phyloP scores from a whole-genome alignment of 2,888 invertebrate species.

The Athalia rosae region DNA sequence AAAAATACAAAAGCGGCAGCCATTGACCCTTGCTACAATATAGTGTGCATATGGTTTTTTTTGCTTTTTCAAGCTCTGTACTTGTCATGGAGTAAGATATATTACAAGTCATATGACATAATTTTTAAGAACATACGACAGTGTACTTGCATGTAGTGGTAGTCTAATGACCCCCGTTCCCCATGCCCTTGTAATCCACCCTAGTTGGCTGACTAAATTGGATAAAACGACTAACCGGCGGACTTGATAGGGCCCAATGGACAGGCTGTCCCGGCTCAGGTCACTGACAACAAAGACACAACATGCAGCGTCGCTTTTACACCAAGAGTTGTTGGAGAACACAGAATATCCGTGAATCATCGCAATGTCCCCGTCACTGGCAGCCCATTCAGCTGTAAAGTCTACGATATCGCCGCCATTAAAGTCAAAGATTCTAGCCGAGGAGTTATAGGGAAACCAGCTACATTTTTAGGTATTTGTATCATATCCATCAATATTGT shows the following conservation, averaged over 20 bases:
- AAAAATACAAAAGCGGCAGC: slow-evolving; percentile 15
- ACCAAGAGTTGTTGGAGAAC: slow-evolving; percentile 93
- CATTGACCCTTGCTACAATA: not conserved
- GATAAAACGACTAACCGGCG: slow-evolving; percentile 71
- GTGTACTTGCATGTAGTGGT: slow-evolving; percentile 38
- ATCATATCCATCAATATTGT: not conserved
- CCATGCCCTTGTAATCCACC: slow-evolving; percentile 53
- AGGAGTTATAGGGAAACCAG: slow-evolving; percentile 92
- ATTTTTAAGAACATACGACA: slow-evolving; percentile 26
- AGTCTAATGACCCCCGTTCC: slow-evolving; percentile 39
- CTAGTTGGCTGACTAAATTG: slow-evolving; percentile 63
- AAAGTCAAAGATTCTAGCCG: slow-evolving; percentile 93
- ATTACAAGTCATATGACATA: slow-evolving; percentile 26
- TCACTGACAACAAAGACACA: slow-evolving; percentile 87
- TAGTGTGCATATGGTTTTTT: slow-evolving; percentile 11
- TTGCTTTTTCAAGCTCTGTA: slow-evolving; percentile 2
- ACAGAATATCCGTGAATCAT: slow-evolving; percentile 90
- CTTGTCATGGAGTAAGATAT: slow-evolving; percentile 21
- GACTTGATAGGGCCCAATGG: slow-evolving; percentile 89
- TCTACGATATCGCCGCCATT: slow-evolving; percentile 95
- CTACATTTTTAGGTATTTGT: slow-evolving; percentile 88
- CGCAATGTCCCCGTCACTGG: slow-evolving; percentile 89
- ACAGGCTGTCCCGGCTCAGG: slow-evolving; percentile 92
- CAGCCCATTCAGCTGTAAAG: slow-evolving; percentile 95
- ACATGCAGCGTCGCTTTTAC: slow-evolving; percentile 94